These are phyloP conservation scores for Nomada hirtipes DNA, from an alignment of 2,888 invertebrate species.

Conservation along the genomic window DNA sequence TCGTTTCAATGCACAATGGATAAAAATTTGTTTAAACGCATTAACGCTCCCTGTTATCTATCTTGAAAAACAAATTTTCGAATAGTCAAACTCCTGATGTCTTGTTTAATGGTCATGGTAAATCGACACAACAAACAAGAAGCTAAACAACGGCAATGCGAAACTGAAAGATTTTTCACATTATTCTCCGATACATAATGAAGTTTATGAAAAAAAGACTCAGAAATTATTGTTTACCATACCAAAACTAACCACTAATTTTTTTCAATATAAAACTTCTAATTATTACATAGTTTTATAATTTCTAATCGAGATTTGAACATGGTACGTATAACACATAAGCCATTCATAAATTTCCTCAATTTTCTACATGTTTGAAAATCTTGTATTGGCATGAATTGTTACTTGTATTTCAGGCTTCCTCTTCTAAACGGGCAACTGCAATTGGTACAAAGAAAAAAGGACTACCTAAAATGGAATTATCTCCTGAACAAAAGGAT, in stretches of 20 bases:
- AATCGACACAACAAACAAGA: slow-evolving; percentile 20
- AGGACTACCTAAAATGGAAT: slow-evolving; percentile 91
- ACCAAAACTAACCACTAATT: slow-evolving; percentile 1
- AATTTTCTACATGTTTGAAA: not conserved
- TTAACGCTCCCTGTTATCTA: slow-evolving; percentile 14
- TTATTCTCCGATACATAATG: not conserved
- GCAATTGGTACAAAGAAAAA: slow-evolving; percentile 87
- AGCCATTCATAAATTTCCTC: not conserved
- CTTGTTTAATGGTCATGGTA: not conserved
- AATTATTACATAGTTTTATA: slow-evolving; percentile 5
- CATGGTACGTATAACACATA: slow-evolving; percentile 32
- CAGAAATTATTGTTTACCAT: not conserved
- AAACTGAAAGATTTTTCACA: not conserved
- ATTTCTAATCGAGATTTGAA: slow-evolving; percentile 7
- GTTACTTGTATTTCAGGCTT: slow-evolving; percentile 65
- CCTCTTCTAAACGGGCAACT: slow-evolving; percentile 71
- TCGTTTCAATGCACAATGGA: not conserved
- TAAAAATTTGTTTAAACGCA: not conserved
- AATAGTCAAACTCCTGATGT: slow-evolving; percentile 8
- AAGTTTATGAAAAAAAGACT: not conserved
- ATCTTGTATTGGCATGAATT: not conserved
- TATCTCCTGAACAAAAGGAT: slow-evolving; percentile 94
- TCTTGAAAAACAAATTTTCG: slow-evolving; percentile 13
- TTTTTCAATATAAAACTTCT: not conserved
- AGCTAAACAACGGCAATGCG: not conserved